Percentiles rank a stretch among this genome's conserved stretches.
phyloP scores from a whole-genome alignment of 2,797 vertebrate genomes.

The Oreochromis grahami region DNA sequence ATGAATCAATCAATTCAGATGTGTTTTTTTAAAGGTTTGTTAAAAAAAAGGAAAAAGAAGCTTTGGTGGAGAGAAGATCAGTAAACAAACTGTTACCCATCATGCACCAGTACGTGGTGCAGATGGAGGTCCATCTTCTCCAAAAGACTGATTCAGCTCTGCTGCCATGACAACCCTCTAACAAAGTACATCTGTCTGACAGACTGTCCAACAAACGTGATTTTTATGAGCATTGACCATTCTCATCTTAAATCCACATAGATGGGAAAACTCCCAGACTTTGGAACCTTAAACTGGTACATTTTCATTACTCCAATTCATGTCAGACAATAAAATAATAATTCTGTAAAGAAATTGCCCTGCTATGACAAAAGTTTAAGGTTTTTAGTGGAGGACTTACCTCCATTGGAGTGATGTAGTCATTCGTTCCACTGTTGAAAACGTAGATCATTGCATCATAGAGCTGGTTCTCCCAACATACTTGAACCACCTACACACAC shows the following conservation, averaged over 20 bases:
- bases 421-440: slow-evolving; percentile 96
- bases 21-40: not conserved
- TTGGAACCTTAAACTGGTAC: not conserved
- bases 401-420: slow-evolving; percentile 97
- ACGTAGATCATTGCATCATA: slow-evolving; percentile 97
- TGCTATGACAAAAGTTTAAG: not conserved
- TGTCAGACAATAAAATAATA: rapidly evolving
- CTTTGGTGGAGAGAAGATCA: not conserved
- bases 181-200: not conserved
- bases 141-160: not conserved
- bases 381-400: slow-evolving; percentile 56
- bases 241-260: not conserved
- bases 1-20: not conserved
- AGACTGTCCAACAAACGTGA: not conserved
- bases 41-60: not conserved
- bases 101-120: not conserved
- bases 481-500: slow-evolving; percentile 83
- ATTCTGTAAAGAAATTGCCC: rapidly evolving
- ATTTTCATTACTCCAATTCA: not conserved
- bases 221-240: not conserved
- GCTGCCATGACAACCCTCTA: not conserved
- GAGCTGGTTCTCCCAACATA: slow-evolving; percentile 93
- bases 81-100: not conserved
- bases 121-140: not conserved
- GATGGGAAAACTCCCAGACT: not conserved